Evolutionary conservation across 2,888 invertebrate species (phyloP).

Genomic region (Scaptomyza parva): DNA sequence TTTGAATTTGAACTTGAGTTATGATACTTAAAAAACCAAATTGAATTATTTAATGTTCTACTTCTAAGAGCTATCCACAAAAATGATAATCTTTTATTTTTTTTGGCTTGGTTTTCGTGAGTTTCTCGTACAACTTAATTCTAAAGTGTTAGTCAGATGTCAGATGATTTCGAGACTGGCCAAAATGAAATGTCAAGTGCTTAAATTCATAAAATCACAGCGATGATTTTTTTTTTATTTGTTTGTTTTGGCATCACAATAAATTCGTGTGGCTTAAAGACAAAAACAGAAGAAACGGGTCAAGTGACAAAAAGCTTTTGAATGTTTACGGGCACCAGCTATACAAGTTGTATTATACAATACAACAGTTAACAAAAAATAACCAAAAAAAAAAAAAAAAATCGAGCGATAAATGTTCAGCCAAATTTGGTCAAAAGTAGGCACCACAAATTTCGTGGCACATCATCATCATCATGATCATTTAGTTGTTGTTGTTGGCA

Average conservation of each 20-base stretch:
- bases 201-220: slow-evolving; percentile 46
- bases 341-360: slow-evolving; percentile 64
- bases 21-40: background rate
- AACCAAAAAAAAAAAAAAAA: slow-evolving; percentile 29
- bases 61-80: background rate
- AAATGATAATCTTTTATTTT: background rate
- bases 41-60: background rate
- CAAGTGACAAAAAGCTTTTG: slow-evolving; percentile 71
- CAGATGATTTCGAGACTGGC: slow-evolving; percentile 27
- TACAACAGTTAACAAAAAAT: slow-evolving; percentile 29
- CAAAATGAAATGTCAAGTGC: slow-evolving; percentile 54
- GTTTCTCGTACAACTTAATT: background rate
- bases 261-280: slow-evolving; percentile 47
- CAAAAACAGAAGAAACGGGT: slow-evolving; percentile 64
- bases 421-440: slow-evolving; percentile 79
- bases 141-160: slow-evolving; percentile 27
- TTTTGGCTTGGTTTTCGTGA: background rate
- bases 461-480: slow-evolving; percentile 29
- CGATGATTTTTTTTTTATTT: slow-evolving; percentile 47
- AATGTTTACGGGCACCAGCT: slow-evolving; percentile 43
- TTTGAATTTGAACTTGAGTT: background rate
- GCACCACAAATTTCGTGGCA: slow-evolving; percentile 75
- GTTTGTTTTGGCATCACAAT: slow-evolving; percentile 32
- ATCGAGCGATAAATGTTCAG: slow-evolving; percentile 52
- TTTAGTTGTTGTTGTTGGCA: slow-evolving; percentile 7